phyloP scores from a whole-genome alignment of 2,888 invertebrate species.

The Zaprionus lineosus region DNA sequence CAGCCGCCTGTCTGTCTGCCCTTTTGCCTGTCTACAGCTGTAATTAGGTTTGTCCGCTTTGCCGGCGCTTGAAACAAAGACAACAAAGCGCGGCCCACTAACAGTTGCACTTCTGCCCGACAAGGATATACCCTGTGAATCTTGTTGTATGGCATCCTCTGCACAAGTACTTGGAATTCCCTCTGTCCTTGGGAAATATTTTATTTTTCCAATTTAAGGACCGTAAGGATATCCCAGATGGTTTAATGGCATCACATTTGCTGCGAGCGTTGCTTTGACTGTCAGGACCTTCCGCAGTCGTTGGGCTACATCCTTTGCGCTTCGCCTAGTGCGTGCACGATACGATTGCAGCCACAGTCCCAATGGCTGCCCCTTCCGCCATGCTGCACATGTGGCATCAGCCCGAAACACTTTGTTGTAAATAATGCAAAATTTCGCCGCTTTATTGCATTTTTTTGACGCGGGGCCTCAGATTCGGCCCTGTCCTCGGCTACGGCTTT shows the following conservation, averaged over 20 bases:
- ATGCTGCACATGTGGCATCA: slow-evolving; percentile 21
- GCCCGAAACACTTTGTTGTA: slow-evolving; percentile 70
- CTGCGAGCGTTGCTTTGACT: too few species aligned
- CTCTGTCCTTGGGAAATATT: too few species aligned
- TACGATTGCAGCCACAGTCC: background rate
- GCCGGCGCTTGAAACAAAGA: slow-evolving; percentile 37
- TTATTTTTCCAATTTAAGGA: too few species aligned
- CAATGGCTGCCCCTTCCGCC: background rate
- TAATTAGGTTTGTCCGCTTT: slow-evolving; percentile 71
- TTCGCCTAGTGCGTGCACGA: background rate
- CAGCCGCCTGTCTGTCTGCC: too few species aligned
- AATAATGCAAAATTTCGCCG: slow-evolving; percentile 69
- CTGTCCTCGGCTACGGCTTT: background rate
- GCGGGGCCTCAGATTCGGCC: background rate
- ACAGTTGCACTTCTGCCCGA: slow-evolving; percentile 8
- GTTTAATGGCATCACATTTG: too few species aligned
- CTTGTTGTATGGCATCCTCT: too few species aligned
- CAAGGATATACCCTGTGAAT: background rate
- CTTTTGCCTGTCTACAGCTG: slow-evolving; percentile 63
- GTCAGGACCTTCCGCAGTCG: too few species aligned
- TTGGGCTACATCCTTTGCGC: background rate
- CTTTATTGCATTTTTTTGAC: slow-evolving; percentile 32
- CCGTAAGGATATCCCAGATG: too few species aligned
- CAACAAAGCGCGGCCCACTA: slow-evolving; percentile 28
- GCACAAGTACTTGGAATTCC: too few species aligned